Conservation (phyloP, 1,140 invertebrate species). For the Bombus fervidus region DNA sequence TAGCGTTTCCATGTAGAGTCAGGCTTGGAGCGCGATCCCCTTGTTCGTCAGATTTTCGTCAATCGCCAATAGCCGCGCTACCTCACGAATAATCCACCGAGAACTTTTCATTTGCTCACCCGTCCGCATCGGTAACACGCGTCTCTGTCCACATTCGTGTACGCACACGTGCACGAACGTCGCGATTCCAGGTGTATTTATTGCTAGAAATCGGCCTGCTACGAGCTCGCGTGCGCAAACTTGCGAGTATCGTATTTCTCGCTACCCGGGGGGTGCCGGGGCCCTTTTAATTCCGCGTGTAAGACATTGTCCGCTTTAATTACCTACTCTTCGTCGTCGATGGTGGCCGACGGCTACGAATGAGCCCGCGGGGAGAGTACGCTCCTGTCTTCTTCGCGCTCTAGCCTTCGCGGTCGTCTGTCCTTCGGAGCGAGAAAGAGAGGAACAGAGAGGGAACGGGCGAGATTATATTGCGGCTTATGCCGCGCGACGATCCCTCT, state of each 20-base stretch:
- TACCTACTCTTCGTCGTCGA: conserved; percentile 59
- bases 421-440: not conserved
- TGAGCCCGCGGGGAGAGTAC: not conserved
- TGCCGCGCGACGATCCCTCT: conserved; percentile 29
- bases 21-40: not conserved
- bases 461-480: conserved; percentile 60
- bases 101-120: not conserved
- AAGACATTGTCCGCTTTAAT: conserved; percentile 67
- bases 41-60: conserved; percentile 45
- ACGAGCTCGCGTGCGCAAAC: conserved; percentile 28
- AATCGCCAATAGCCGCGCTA: not conserved
- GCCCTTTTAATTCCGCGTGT: conserved; percentile 54
- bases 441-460: conserved; percentile 15
- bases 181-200: not conserved
- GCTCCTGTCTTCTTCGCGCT: conserved; percentile 26
- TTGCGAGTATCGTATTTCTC: conserved; percentile 55
- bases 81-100: not conserved
- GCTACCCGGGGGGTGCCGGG: conserved; percentile 40
- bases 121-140: not conserved
- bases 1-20: conserved; percentile 38
- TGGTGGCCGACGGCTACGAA: conserved; percentile 47
- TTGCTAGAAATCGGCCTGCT: not conserved
- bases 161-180: not conserved
- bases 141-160: not conserved
- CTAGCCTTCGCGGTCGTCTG: too few relatives aligned